phyloP scores from a whole-genome alignment of 2,113 vertebrate genomes.

The Campylorhamphus procurvoides region DNA sequence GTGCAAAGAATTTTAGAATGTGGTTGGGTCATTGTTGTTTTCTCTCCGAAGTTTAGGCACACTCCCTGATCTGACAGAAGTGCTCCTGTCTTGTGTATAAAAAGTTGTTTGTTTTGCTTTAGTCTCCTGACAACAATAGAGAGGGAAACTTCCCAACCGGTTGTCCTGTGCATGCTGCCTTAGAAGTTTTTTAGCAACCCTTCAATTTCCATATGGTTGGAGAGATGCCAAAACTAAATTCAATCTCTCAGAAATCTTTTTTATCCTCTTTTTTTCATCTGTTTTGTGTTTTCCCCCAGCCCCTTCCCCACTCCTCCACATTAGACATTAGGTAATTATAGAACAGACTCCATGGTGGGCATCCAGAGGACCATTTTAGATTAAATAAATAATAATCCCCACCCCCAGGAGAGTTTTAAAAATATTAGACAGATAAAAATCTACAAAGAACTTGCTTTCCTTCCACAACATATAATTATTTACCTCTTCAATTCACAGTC shows the following conservation, averaged over 20 bases:
- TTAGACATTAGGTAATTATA: conserved; percentile 21
- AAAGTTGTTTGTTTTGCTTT: background rate
- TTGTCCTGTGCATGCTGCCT: background rate
- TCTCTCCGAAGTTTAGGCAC: background rate
- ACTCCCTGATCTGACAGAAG: conserved; percentile 1
- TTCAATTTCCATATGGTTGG: conserved; percentile 57
- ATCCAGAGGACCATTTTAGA: background rate
- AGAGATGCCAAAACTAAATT: conserved; percentile 44
- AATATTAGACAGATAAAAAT: background rate
- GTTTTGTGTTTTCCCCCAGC: conserved; percentile 14
- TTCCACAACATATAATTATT: conserved; percentile 34
- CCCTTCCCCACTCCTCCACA: background rate
- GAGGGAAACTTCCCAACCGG: conserved; percentile 13
- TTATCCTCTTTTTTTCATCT: conserved; percentile 52
- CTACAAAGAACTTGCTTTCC: background rate
- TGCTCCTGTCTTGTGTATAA: background rate
- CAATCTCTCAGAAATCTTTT: conserved; percentile 36
- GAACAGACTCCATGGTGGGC: background rate
- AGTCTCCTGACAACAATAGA: background rate
- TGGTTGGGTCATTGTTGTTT: background rate
- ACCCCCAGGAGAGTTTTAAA: background rate
- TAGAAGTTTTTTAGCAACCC: conserved; percentile 27
- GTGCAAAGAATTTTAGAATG: background rate
- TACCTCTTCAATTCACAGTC: conserved; percentile 51
- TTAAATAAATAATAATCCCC: background rate